Evolutionary conservation across 2,797 vertebrate genomes (phyloP).

Genomic region (Oophaga sylvatica): DNA sequence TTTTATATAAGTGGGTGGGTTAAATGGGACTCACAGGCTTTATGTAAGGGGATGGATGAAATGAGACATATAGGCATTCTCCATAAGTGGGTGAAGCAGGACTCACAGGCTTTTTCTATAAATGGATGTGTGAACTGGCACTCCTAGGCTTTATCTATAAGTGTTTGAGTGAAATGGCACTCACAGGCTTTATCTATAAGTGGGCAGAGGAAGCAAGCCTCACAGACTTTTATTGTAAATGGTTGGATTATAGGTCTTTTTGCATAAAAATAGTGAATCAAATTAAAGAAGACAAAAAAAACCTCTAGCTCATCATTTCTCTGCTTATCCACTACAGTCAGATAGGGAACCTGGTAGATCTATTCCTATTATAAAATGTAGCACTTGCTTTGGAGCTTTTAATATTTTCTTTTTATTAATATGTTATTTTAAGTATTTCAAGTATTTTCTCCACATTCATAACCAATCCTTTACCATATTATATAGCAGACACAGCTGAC

Average conservation of each 20-base stretch:
- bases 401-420: background rate
- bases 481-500: constrained; percentile 34
- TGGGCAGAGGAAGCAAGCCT: background rate
- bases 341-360: background rate
- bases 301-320: too few species aligned
- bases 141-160: background rate
- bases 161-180: background rate
- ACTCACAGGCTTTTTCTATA: background rate
- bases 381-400: background rate
- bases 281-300: too few species aligned
- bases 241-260: background rate
- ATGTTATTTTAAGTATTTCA: background rate
- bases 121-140: background rate
- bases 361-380: background rate
- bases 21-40: too few species aligned
- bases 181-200: background rate
- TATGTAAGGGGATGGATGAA: background rate
- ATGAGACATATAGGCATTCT: background rate
- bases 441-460: constrained; percentile 8
- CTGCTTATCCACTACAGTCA: background rate
- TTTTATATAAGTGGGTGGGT: too few species aligned
- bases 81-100: background rate
- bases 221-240: background rate
- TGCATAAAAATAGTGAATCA: too few species aligned
- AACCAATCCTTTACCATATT: constrained; percentile 28